Percentiles rank a stretch among this genome's conserved stretches.
phyloP scores from a whole-genome alignment of 2,888 invertebrate species.

The Leptopilina drosophilae region DNA sequence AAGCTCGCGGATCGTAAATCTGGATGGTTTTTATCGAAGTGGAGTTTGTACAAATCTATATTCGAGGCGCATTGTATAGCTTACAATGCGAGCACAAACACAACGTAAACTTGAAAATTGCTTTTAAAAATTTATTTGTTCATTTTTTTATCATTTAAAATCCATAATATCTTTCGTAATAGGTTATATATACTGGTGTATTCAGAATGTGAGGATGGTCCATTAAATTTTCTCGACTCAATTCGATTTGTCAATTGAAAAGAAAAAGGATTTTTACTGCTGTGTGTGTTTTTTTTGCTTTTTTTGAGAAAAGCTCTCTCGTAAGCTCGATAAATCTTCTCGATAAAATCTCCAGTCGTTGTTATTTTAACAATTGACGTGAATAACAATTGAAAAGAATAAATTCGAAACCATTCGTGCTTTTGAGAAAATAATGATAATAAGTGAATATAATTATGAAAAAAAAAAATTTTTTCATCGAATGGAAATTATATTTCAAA shows the following conservation, averaged over 20 bases:
- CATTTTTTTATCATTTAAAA: slow-evolving; percentile 2
- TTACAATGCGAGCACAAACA: neutral
- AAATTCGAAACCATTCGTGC: neutral
- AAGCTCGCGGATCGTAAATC: neutral
- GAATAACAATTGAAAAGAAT: neutral
- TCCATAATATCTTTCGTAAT: neutral
- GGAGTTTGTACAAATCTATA: neutral
- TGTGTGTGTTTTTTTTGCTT: neutral
- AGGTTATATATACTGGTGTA: neutral
- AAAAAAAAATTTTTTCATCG: no score
- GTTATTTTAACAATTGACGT: neutral
- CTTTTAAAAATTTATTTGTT: slow-evolving; percentile 11
- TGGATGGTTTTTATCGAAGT: slow-evolving; percentile 2
- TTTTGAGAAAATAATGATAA: neutral
- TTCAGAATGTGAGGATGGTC: neutral
- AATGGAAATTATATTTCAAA: no score
- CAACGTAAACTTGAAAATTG: neutral
- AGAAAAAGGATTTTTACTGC: neutral
- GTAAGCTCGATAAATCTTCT: neutral
- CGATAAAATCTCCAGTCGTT: neutral
- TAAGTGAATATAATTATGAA: no score
- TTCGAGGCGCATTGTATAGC: neutral
- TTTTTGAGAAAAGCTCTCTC: slow-evolving; percentile 13
- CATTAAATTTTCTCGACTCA: slow-evolving; percentile 11
- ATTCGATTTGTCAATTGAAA: neutral